Percentiles rank a stretch among this genome's conserved stretches.
Evolutionary conservation across 1,140 invertebrate genomes (phyloP).

Genomic region (Nylanderia fulva): DNA sequence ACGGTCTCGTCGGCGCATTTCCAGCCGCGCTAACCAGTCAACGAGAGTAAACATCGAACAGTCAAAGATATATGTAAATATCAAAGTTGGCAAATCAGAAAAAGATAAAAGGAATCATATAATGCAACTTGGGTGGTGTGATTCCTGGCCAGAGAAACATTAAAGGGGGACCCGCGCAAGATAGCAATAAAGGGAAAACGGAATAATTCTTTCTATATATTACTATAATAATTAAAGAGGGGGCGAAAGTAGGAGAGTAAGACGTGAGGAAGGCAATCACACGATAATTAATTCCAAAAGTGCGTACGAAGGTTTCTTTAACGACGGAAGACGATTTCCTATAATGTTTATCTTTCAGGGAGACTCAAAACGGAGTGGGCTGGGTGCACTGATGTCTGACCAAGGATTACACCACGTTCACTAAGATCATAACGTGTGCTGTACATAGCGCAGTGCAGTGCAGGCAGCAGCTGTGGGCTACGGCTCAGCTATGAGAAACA

Average conservation of each 20-base stretch:
- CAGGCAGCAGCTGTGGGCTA: slow-evolving; percentile 85
- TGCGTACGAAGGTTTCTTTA: not conserved
- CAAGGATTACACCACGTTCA: slow-evolving; percentile 81
- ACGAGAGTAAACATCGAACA: slow-evolving; percentile 82
- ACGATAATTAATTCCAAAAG: not conserved
- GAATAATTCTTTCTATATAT: not conserved
- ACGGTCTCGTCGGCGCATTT: slow-evolving; percentile 68
- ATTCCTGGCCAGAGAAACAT: slow-evolving; percentile 73
- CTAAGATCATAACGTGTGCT: slow-evolving; percentile 83
- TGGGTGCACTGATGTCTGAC: slow-evolving; percentile 41
- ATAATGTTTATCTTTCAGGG: not conserved
- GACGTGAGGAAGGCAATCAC: not conserved
- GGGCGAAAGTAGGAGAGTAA: too few relatives aligned
- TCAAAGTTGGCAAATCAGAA: slow-evolving; percentile 81
- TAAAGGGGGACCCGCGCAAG: not conserved
- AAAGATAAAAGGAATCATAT: slow-evolving; percentile 77
- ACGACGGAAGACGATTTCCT: not conserved
- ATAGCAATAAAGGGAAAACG: not conserved
- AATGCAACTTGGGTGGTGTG: slow-evolving; percentile 78
- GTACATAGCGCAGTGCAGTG: slow-evolving; percentile 85
- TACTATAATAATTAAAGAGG: not conserved
- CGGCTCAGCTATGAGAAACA: slow-evolving; percentile 83
- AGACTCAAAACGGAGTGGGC: not conserved
- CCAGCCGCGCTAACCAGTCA: slow-evolving; percentile 77
- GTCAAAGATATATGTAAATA: slow-evolving; percentile 80